Evolutionary conservation across 2,113 vertebrate genomes (phyloP).

Genomic region (Herpetotheres cachinnans): DNA sequence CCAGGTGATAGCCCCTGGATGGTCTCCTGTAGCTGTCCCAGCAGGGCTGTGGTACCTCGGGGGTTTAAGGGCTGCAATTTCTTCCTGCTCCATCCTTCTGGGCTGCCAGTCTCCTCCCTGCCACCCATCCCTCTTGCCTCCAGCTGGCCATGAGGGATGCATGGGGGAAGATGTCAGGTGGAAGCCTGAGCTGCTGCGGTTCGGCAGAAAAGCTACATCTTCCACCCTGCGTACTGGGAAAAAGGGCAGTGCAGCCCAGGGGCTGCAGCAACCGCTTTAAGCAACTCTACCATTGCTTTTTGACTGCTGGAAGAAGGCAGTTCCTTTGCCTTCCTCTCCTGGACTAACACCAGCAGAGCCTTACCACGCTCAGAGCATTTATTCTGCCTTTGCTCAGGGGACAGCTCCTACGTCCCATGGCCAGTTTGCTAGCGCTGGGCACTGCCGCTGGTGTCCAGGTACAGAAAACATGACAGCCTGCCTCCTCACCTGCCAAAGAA

Average conservation of each 20-base stretch:
- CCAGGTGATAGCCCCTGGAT: accelerated
- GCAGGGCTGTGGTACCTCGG: accelerated
- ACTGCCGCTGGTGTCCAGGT: background rate
- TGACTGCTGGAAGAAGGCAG: background rate
- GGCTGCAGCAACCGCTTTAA: background rate
- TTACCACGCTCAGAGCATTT: background rate
- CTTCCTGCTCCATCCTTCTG: background rate
- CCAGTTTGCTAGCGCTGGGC: background rate
- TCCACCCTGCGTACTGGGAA: background rate
- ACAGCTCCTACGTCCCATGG: accelerated
- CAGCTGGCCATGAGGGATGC: accelerated
- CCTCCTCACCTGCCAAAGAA: background rate
- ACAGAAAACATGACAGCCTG: background rate
- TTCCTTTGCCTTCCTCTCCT: background rate
- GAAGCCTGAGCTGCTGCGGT: background rate
- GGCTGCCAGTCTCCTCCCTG: background rate
- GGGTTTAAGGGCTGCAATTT: background rate
- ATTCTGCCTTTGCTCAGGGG: background rate
- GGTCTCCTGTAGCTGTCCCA: background rate
- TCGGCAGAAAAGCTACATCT: background rate
- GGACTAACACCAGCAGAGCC: background rate
- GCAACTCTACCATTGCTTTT: background rate
- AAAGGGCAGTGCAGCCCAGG: background rate
- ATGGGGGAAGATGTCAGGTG: background rate
- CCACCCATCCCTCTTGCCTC: background rate